A percentile compares a stretch with the other conserved stretches of the same genome.
phyloP scores from a whole-genome alignment of 2,888 invertebrate species.

The Euphydryas editha region DNA sequence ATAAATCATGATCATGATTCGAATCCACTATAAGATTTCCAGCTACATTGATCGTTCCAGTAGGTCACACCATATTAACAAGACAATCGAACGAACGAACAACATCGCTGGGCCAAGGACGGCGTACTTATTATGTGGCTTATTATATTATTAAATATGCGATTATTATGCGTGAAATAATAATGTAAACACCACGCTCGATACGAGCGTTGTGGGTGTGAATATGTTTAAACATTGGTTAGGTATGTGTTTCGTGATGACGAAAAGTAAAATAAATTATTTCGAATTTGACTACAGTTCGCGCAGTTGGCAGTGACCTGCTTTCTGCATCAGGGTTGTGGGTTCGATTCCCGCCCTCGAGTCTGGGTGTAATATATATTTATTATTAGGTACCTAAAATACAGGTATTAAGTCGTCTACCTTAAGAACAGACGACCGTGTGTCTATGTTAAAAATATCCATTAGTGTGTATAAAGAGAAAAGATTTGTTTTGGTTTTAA shows the following conservation, averaged over 20 bases:
- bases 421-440: too few relatives aligned
- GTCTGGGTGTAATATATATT: too few relatives aligned
- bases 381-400: too few relatives aligned
- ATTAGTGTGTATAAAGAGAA: too few relatives aligned
- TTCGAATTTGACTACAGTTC: too few relatives aligned
- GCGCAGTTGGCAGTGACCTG: too few relatives aligned
- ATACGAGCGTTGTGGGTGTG: slow-evolving; percentile 1
- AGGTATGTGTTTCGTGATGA: neutral
- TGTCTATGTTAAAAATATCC: too few relatives aligned
- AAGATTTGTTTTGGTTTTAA: too few relatives aligned
- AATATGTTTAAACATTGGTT: neutral
- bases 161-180: slow-evolving; percentile 14
- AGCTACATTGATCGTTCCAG: neutral
- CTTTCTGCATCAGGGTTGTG: too few relatives aligned
- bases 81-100: slow-evolving; percentile 1
- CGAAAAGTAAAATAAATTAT: too few relatives aligned
- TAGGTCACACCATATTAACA: slow-evolving; percentile 12
- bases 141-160: neutral
- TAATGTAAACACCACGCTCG: slow-evolving; percentile 5
- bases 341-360: too few relatives aligned
- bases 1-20: neutral
- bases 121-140: neutral
- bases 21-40: neutral
- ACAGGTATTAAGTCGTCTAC: too few relatives aligned
- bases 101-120: slow-evolving; percentile 15